Evolutionary conservation across 1,140 invertebrate species (phyloP), one percentile per base, ranked within the genome.

Genomic region (Nasonia vitripennis): DNA sequence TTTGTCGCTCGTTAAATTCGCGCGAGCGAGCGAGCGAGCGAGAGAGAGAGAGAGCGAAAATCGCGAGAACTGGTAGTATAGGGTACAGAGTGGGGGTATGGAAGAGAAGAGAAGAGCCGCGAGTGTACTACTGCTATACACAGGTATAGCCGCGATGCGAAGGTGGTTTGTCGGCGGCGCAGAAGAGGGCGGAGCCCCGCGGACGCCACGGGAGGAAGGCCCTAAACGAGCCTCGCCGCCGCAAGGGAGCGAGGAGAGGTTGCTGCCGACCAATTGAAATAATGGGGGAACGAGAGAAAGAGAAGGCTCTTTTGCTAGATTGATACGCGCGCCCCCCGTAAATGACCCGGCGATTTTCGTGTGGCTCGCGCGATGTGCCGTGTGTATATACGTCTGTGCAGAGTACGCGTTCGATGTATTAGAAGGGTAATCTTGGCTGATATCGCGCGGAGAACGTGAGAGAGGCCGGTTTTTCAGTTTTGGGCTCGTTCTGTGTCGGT

Each of bases 1-100:
- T 86, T 86, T 81, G 81, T 83, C 81, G 85, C 85, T 86, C 81
- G 82, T 86, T 83, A 83, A 86, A 82, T 78, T 48, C 70, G 48
- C 68, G 84, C 71, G 20, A 10, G 37, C 71, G 27, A 67, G 77
- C 23, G 11, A 37, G 10, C n/a, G 23, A 31, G 23, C 23, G 41
- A 75, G 71, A 83, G 45, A 81, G 68, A 70, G 68, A 71, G 27
- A 71, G 68, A 68, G 67, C 23, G 20, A n/a, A 68, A 68, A 68
- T 68, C 67, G 67, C 67, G 67, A n/a, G 67, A 51, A 17, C 67
- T 17, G 67, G 11, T n/a, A 27, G 23, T n/a, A 37, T 37, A 37
- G 67, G 67, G n/a, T 20, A 68, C 7, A n/a, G 62, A 23, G 27
- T 68, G 20, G 67, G 67, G 67, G 9, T 27, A 5, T 11, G 23